These are phyloP conservation scores for Drosophila monieri DNA, from an alignment of 2,888 invertebrate species.

Conservation along the genomic window DNA sequence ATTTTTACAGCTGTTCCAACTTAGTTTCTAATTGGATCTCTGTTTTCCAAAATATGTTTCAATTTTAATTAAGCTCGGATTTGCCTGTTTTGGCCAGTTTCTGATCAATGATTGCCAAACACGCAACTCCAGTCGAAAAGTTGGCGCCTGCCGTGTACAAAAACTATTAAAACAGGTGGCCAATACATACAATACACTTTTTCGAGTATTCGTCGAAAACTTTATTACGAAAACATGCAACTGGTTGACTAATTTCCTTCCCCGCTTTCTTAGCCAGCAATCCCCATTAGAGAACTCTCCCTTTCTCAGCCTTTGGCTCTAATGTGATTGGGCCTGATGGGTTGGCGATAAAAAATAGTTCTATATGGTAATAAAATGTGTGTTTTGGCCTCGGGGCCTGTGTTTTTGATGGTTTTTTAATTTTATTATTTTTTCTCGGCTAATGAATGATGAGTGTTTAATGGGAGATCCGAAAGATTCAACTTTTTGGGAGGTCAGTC, in stretches of 20 bases:
- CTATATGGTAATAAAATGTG: slow-evolving; percentile 72
- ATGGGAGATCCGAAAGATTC: slow-evolving; percentile 29
- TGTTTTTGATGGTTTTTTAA: slow-evolving; percentile 63
- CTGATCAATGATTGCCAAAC: slow-evolving; percentile 55
- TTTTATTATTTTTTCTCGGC: slow-evolving; percentile 53
- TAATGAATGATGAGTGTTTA: slow-evolving; percentile 37
- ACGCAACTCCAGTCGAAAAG: slow-evolving; percentile 72
- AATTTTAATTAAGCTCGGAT: slow-evolving; percentile 70
- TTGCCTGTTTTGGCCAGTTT: slow-evolving; percentile 29
- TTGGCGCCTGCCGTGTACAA: slow-evolving; percentile 51
- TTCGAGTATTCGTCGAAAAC: neutral
- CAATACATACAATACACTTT: slow-evolving; percentile 31
- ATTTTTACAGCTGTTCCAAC: slow-evolving; percentile 4
- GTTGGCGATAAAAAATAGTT: slow-evolving; percentile 70
- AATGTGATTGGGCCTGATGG: slow-evolving; percentile 59
- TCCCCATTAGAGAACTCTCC: slow-evolving; percentile 37
- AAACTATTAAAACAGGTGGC: slow-evolving; percentile 74
- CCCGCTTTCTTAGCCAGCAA: slow-evolving; percentile 30
- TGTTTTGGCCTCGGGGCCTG: slow-evolving; percentile 18
- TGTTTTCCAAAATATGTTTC: slow-evolving; percentile 23
- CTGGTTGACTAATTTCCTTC: slow-evolving; percentile 71
- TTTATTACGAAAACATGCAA: slow-evolving; percentile 53
- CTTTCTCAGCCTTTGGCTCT: slow-evolving; percentile 23
- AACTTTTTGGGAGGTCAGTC: slow-evolving; percentile 15
- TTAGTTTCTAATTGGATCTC: neutral